Evolutionary conservation across 2,888 invertebrate genomes (phyloP).

Genomic region (Bombyx huttoni): DNA sequence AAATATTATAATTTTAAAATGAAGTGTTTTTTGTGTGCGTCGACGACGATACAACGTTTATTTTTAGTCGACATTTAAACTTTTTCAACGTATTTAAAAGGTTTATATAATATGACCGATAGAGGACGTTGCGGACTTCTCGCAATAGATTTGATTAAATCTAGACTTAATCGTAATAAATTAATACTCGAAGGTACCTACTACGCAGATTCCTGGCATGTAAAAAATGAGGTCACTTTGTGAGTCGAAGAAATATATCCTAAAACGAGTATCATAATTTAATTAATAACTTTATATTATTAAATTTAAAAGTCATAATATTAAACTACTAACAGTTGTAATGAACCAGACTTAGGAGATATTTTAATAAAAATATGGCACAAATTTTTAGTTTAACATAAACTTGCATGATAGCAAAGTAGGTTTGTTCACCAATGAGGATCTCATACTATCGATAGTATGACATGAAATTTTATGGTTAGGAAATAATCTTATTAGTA

Average conservation of each 20-base stretch:
- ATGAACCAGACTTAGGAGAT: no score
- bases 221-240: background rate
- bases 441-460: no score
- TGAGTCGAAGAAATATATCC: background rate
- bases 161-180: background rate
- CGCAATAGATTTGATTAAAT: background rate
- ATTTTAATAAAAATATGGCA: no score
- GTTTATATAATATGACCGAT: background rate
- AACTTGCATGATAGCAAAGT: no score
- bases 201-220: background rate
- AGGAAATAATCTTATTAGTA: no score
- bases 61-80: background rate
- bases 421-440: no score
- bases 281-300: background rate
- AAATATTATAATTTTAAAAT: constrained; percentile 42
- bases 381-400: no score
- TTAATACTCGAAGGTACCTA: background rate
- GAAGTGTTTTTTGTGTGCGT: constrained; percentile 31
- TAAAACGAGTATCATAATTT: background rate
- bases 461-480: no score
- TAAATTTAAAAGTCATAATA: background rate
- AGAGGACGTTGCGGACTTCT: background rate
- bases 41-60: constrained; percentile 9
- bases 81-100: background rate
- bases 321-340: no score